Evolutionary conservation across 1,140 invertebrate species (phyloP).

Genomic region (Lepidurus apus): DNA sequence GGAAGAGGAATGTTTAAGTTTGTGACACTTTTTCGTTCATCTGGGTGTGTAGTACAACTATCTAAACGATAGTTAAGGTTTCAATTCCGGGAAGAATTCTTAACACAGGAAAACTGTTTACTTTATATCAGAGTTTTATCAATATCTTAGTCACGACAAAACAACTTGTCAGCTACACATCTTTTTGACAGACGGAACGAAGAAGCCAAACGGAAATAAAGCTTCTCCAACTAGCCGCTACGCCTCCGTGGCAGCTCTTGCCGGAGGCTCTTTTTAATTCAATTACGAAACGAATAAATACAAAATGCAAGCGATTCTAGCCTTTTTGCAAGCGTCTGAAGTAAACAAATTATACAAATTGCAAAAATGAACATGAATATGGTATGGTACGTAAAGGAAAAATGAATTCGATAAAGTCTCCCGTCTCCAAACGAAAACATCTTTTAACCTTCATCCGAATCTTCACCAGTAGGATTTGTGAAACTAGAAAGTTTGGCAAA

Average conservation of each 20-base stretch:
- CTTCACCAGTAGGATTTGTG: background rate
- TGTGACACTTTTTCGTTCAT: background rate
- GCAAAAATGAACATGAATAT: background rate
- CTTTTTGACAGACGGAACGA: background rate
- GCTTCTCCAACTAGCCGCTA: background rate
- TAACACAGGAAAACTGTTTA: background rate
- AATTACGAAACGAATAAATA: background rate
- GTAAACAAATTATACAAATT: background rate
- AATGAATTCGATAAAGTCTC: too few relatives aligned
- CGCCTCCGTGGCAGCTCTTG: background rate
- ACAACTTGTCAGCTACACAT: background rate
- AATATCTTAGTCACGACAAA: background rate
- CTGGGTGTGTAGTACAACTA: background rate
- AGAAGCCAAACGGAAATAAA: constrained; percentile 22
- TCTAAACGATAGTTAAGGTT: background rate
- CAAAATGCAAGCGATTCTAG: too few relatives aligned
- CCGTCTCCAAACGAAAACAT: background rate
- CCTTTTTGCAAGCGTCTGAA: background rate
- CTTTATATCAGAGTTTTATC: background rate
- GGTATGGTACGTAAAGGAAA: background rate
- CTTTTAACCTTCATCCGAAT: background rate
- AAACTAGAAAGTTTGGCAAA: constrained; percentile 3
- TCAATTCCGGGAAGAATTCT: background rate
- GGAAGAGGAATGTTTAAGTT: background rate
- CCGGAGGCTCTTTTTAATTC: background rate